These are phyloP conservation scores for Pelecanus crispus DNA, from an alignment of 2,113 vertebrate species.

Conservation along the genomic window DNA sequence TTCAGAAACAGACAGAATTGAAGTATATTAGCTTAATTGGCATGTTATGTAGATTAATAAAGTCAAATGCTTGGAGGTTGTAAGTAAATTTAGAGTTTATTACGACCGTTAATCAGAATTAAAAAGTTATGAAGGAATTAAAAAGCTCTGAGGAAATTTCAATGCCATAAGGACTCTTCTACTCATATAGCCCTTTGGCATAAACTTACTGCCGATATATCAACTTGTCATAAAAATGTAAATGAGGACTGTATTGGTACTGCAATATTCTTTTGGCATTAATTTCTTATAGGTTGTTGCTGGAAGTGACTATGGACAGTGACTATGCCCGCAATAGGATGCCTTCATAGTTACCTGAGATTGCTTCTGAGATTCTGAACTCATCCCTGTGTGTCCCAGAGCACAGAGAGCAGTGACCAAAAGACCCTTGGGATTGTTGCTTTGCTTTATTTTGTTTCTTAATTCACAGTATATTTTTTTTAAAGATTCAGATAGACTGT, in stretches of 20 bases:
- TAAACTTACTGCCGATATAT: not conserved
- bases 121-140: not conserved
- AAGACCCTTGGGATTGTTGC: not conserved
- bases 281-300: not conserved
- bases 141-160: conserved; percentile 18
- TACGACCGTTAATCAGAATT: conserved; percentile 46
- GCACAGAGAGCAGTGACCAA: not conserved
- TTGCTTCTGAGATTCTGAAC: not conserved
- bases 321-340: not conserved
- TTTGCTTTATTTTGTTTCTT: not conserved
- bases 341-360: not conserved
- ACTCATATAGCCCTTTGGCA: not conserved
- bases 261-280: not conserved
- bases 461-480: not conserved
- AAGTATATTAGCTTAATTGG: conserved; percentile 35
- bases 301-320: not conserved
- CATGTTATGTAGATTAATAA: conserved; percentile 41
- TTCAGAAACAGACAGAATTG: not conserved
- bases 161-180: not conserved
- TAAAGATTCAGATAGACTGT: not conserved
- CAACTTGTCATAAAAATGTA: conserved; percentile 8
- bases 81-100: conserved; percentile 45
- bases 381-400: not conserved
- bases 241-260: not conserved
- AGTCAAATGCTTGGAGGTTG: not conserved